Conservation (phyloP, 2,797 vertebrate species). For the Anas georgica region DNA sequence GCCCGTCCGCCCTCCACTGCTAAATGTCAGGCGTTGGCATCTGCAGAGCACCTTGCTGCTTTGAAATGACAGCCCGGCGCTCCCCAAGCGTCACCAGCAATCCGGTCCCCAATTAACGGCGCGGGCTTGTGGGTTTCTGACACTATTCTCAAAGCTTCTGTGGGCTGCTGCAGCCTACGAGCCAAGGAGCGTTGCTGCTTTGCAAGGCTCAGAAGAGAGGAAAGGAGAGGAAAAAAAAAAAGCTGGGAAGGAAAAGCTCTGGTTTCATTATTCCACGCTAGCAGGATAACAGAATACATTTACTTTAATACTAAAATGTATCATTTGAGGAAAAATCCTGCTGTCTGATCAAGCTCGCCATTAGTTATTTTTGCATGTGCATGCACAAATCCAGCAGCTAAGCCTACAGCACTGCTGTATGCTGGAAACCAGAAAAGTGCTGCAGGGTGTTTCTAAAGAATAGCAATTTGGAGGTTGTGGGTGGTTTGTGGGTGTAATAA, state of each 20-base stretch:
- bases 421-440: slow-evolving; percentile 63
- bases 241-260: slow-evolving; percentile 41
- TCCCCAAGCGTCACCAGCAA: slow-evolving; percentile 70
- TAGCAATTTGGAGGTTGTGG: slow-evolving; percentile 58
- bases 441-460: slow-evolving; percentile 70
- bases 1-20: slow-evolving; percentile 6
- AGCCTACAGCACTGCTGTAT: slow-evolving; percentile 44
- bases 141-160: slow-evolving; percentile 62
- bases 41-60: slow-evolving; percentile 45
- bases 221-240: background rate
- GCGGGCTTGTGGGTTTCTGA: slow-evolving; percentile 64
- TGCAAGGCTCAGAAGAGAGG: slow-evolving; percentile 54
- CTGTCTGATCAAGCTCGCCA: slow-evolving; percentile 59
- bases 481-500: slow-evolving; percentile 73
- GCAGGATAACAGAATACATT: slow-evolving; percentile 69
- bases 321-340: slow-evolving; percentile 66
- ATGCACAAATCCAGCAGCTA: slow-evolving; percentile 57
- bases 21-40: slow-evolving; percentile 59
- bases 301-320: slow-evolving; percentile 70
- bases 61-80: slow-evolving; percentile 60
- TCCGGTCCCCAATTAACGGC: slow-evolving; percentile 59
- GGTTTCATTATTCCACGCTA: slow-evolving; percentile 70
- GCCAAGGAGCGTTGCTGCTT: slow-evolving; percentile 49
- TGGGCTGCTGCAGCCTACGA: slow-evolving; percentile 70
- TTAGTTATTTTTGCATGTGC: slow-evolving; percentile 62